A percentile compares a stretch with the other conserved stretches of the same genome.
Evolutionary conservation across 2,888 invertebrate genomes (phyloP).

Genomic region (Drosophila stalkeri): DNA sequence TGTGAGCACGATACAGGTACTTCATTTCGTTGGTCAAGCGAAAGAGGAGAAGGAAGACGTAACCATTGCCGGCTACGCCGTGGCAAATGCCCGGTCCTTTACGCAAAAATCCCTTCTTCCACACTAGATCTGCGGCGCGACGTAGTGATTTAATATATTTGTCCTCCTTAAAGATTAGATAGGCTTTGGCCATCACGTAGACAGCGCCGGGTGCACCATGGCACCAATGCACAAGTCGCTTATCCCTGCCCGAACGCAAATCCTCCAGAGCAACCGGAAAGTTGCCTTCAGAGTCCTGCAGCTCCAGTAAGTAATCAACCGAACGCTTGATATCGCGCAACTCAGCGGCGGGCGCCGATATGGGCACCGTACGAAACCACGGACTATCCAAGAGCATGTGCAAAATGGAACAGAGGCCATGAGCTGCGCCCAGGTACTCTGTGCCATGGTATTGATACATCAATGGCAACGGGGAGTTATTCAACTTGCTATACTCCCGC

Average conservation of each 20-base stretch:
- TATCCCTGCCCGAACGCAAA: conserved; percentile 85
- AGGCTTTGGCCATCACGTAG: conserved; percentile 93
- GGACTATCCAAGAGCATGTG: conserved; percentile 88
- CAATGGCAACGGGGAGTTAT: conserved; percentile 88
- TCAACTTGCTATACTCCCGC: conserved; percentile 87
- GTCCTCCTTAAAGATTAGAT: conserved; percentile 89
- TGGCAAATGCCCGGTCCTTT: conserved; percentile 97
- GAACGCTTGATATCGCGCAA: conserved; percentile 87
- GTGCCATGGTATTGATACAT: conserved; percentile 89
- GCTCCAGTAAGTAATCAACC: conserved; percentile 87
- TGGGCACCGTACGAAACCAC: conserved; percentile 81
- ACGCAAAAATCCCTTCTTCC: conserved; percentile 92
- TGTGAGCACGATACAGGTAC: conserved; percentile 90
- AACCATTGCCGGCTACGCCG: conserved; percentile 93
- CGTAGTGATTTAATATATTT: conserved; percentile 90
- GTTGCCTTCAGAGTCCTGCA: conserved; percentile 90
- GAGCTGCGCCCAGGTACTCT: conserved; percentile 87
- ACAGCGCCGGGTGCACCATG: conserved; percentile 94
- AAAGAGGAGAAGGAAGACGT: conserved; percentile 91
- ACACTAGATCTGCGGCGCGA: conserved; percentile 91
- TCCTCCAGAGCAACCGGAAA: conserved; percentile 91
- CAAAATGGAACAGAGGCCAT: conserved; percentile 89
- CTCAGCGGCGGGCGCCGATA: conserved; percentile 75
- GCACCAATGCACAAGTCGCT: conserved; percentile 95
- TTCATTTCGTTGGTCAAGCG: conserved; percentile 90